Conservation (phyloP, 2,888 invertebrate genomes). For the Eucera pruinosa region DNA sequence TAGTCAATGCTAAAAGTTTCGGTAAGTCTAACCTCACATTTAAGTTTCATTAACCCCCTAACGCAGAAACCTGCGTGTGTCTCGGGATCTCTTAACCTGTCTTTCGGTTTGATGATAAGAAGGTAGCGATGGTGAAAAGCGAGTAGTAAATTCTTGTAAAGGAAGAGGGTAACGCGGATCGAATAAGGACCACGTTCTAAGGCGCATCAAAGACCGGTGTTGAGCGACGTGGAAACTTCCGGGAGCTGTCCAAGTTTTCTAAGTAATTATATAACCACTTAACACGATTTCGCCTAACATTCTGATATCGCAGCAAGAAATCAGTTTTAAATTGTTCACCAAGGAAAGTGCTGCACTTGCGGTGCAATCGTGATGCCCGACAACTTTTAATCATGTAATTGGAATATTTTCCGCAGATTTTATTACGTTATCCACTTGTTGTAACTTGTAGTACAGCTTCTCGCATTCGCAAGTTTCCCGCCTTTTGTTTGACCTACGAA, state of each 20-base stretch:
- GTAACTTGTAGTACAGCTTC: not conserved
- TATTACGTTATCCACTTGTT: slow-evolving; percentile 13
- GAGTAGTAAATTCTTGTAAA: slow-evolving; percentile 15
- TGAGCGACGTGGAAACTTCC: slow-evolving; percentile 73
- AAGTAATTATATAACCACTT: slow-evolving; percentile 78
- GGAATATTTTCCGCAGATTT: slow-evolving; percentile 40
- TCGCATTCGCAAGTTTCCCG: not conserved
- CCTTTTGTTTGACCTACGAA: slow-evolving; percentile 11
- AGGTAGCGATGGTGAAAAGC: too few species aligned
- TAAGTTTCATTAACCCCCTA: too few species aligned
- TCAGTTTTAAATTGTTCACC: slow-evolving; percentile 65
- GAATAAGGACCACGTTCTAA: slow-evolving; percentile 50
- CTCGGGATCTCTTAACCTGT: too few species aligned
- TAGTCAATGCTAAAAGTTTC: too few species aligned
- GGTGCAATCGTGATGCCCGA: slow-evolving; percentile 35
- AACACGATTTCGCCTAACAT: slow-evolving; percentile 74
- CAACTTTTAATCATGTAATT: slow-evolving; percentile 50
- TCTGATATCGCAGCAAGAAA: slow-evolving; percentile 66
- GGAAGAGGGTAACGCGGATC: slow-evolving; percentile 12
- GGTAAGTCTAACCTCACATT: too few species aligned
- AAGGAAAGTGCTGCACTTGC: slow-evolving; percentile 14
- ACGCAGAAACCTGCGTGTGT: too few species aligned
- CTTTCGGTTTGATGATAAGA: too few species aligned
- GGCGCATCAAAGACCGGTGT: slow-evolving; percentile 42
- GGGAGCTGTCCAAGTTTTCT: slow-evolving; percentile 70